Conservation (phyloP, 2,888 invertebrate genomes). For the Arctia plantaginis region DNA sequence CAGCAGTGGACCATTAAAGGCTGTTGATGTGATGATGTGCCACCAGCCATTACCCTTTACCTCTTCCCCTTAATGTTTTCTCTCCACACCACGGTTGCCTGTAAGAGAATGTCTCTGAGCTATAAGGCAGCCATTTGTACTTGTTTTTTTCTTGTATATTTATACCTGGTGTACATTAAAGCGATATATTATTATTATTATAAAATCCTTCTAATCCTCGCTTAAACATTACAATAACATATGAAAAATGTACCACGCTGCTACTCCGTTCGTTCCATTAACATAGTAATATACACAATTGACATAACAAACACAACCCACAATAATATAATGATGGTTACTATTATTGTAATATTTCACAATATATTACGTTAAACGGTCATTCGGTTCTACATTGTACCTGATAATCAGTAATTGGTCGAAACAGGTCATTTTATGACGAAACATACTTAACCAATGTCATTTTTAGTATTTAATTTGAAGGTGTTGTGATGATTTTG, state of each 20-base stretch:
- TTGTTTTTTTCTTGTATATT: too few species aligned
- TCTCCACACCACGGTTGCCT: too few species aligned
- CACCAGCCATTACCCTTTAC: too few species aligned
- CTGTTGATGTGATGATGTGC: too few species aligned
- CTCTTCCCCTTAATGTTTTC: too few species aligned
- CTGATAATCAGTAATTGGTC: conserved; percentile 6
- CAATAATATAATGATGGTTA: conserved; percentile 10
- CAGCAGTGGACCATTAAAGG: too few species aligned
- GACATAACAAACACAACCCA: conserved; percentile 6
- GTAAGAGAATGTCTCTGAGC: too few species aligned
- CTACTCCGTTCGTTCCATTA: not conserved
- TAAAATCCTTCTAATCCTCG: too few species aligned
- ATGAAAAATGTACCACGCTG: not conserved
- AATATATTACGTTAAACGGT: conserved; percentile 18
- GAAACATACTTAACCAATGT: conserved; percentile 1
- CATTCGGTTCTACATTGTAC: conserved; percentile 21
- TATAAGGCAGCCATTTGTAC: too few species aligned
- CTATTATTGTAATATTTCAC: conserved; percentile 37
- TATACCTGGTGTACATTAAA: too few species aligned
- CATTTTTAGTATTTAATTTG: not conserved
- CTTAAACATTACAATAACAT: too few species aligned
- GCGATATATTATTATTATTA: too few species aligned
- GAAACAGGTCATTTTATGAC: conserved; percentile 11
- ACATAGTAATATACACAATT: conserved; percentile 2
- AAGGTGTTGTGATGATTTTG: not conserved